Conservation (phyloP, 2,113 vertebrate species). For the Myrmecobius fasciatus region DNA sequence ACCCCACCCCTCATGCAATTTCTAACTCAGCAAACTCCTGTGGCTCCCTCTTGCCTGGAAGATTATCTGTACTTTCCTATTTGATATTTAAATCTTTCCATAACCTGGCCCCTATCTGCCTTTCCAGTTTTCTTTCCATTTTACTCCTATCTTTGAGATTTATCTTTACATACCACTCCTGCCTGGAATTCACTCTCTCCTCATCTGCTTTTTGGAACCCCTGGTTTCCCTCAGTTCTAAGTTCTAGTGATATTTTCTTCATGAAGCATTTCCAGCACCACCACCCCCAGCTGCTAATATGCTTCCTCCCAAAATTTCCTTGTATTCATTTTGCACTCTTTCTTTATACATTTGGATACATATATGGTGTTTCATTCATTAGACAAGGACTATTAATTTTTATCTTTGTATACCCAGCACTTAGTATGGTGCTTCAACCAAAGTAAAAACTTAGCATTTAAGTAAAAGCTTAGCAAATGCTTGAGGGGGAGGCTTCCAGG, state of each 20-base stretch:
- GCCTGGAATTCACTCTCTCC: background rate
- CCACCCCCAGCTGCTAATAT: background rate
- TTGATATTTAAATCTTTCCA: background rate
- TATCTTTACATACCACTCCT: background rate
- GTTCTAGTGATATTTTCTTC: background rate
- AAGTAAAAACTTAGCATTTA: too few relatives aligned
- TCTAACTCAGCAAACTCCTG: background rate
- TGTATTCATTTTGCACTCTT: background rate
- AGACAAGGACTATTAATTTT: background rate
- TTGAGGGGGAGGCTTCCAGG: background rate
- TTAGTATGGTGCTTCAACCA: background rate
- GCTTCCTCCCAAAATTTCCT: background rate
- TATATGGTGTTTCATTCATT: background rate
- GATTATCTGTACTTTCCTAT: background rate
- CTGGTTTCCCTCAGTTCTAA: background rate
- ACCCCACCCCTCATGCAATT: background rate
- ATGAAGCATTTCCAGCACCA: background rate
- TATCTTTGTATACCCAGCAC: background rate
- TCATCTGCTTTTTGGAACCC: background rate
- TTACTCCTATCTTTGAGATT: background rate
- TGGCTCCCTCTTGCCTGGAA: background rate
- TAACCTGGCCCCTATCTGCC: background rate
- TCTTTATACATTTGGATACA: background rate
- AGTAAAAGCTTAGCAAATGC: background rate
- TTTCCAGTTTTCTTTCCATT: background rate